Evolutionary conservation across 2,888 invertebrate genomes (phyloP).

Genomic region (Hypselothyrea guttata): DNA sequence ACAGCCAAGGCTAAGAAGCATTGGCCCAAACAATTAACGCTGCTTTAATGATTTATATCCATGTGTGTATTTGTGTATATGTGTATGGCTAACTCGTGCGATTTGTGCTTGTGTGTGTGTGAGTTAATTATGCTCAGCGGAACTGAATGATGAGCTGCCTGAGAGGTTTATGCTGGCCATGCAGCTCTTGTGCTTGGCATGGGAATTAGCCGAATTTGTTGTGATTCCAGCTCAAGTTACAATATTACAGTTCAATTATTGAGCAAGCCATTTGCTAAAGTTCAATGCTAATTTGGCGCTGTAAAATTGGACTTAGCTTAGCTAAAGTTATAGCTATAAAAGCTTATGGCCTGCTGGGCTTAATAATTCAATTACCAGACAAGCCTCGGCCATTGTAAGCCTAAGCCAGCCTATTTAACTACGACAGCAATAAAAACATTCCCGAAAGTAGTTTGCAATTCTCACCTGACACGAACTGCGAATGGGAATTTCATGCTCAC

Average conservation of each 20-base stretch:
- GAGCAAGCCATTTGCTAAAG: too few species aligned
- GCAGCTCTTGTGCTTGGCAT: slow-evolving; percentile 9
- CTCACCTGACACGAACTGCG: too few species aligned
- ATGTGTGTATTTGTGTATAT: not conserved
- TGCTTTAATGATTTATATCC: slow-evolving; percentile 69
- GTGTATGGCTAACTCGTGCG: not conserved
- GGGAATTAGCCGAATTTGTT: not conserved
- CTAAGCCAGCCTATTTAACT: too few species aligned
- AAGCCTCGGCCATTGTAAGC: too few species aligned
- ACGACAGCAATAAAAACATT: too few species aligned
- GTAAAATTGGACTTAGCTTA: too few species aligned
- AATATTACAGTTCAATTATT: too few species aligned
- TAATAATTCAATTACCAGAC: not conserved
- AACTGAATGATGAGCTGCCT: slow-evolving; percentile 57
- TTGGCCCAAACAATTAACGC: slow-evolving; percentile 72
- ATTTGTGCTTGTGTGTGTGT: slow-evolving; percentile 12
- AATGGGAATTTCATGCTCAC: too few species aligned
- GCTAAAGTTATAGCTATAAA: too few species aligned
- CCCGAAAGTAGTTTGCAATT: too few species aligned
- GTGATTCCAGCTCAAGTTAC: slow-evolving; percentile 19
- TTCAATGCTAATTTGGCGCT: too few species aligned
- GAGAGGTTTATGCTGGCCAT: slow-evolving; percentile 42
- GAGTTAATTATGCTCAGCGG: slow-evolving; percentile 53
- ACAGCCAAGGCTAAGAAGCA: slow-evolving; percentile 51
- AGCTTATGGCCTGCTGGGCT: too few species aligned